Evolutionary conservation across 2,113 vertebrate genomes (phyloP).

Genomic region (Spilogale gracilis): DNA sequence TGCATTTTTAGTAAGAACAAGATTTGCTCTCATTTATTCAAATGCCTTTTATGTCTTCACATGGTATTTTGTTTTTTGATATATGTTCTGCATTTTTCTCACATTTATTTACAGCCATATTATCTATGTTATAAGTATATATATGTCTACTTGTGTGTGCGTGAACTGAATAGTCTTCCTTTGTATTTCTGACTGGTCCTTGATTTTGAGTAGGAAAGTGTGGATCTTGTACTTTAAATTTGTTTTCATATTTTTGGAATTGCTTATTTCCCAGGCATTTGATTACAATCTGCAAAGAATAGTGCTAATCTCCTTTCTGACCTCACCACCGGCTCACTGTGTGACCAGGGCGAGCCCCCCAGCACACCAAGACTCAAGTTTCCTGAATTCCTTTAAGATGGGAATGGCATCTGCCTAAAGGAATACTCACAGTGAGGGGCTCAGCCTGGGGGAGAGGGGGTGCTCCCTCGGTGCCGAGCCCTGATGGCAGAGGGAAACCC

Average conservation of each 20-base stretch:
- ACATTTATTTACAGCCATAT: not conserved
- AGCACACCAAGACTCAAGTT: fast-evolving
- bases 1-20: not conserved
- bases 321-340: fast-evolving
- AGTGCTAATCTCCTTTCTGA: fast-evolving
- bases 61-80: not conserved
- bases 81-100: not conserved
- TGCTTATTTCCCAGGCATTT: not conserved
- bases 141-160: not conserved
- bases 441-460: fast-evolving
- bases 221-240: not conserved
- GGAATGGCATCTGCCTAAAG: fast-evolving
- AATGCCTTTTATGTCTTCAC: not conserved
- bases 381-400: fast-evolving
- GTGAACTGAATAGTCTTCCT: not conserved
- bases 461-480: fast-evolving
- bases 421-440: fast-evolving
- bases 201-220: not conserved
- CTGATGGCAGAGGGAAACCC: fast-evolving
- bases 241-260: not conserved
- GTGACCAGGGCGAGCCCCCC: not conserved
- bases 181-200: not conserved
- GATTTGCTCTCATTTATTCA: not conserved
- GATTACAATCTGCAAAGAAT: no score
- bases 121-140: not conserved